Percentiles rank a stretch among this genome's conserved stretches.
These are phyloP conservation scores for Eremophila alpestris DNA, from an alignment of 2,797 vertebrate species.

Conservation along the genomic window DNA sequence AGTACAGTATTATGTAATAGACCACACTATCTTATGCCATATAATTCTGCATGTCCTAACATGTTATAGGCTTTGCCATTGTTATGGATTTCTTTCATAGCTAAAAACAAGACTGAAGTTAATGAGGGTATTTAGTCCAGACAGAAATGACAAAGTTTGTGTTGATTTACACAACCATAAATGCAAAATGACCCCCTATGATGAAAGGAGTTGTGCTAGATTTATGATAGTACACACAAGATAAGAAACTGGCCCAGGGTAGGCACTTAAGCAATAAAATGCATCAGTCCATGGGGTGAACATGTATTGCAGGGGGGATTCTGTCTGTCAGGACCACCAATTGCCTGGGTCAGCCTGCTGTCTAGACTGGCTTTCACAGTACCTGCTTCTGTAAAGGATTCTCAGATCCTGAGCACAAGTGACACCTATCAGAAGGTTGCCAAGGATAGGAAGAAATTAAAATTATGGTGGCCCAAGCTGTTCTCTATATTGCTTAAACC, in stretches of 20 bases:
- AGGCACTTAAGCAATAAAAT: not conserved
- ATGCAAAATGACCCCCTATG: not conserved
- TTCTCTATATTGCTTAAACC: not conserved
- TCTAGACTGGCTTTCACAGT: not conserved
- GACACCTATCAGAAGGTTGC: not conserved
- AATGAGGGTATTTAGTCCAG: not conserved
- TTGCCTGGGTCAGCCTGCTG: not conserved
- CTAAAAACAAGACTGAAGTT: not conserved
- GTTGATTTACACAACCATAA: constrained; percentile 10
- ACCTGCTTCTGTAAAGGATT: not conserved
- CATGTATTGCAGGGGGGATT: not conserved
- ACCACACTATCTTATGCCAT: not conserved
- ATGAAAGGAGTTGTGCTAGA: not conserved
- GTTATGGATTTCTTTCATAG: not conserved
- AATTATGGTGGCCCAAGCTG: not conserved
- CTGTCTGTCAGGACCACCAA: not conserved
- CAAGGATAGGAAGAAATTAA: not conserved
- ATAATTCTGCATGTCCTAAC: not conserved
- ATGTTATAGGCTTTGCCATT: not conserved
- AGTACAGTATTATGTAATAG: not conserved
- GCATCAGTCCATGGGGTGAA: not conserved
- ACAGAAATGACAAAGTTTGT: not conserved
- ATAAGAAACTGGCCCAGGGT: not conserved
- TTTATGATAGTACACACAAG: not conserved
- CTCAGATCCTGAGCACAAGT: rapidly evolving